A percentile compares a stretch with the other conserved stretches of the same genome.
Conservation (phyloP, 1,140 invertebrate genomes). For the Drepana arcuata region DNA sequence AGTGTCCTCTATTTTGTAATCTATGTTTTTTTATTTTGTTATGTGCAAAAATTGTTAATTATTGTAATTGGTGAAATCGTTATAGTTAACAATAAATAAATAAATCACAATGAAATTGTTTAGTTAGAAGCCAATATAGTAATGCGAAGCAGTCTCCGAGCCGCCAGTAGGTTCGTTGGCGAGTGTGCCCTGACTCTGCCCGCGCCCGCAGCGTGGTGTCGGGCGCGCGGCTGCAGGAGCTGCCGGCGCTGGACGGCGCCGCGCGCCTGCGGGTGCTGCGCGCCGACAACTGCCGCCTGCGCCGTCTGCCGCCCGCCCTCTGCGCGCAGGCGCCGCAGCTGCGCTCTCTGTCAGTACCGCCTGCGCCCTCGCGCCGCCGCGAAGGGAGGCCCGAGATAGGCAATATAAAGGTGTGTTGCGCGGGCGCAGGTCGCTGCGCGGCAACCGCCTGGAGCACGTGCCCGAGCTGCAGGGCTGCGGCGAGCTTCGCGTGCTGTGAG, state of each 20-base stretch:
- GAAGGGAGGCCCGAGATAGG: neutral
- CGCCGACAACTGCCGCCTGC: conserved; percentile 85
- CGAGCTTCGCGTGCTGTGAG: conserved; percentile 90
- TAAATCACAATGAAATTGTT: too few relatives aligned
- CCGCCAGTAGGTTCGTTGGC: too few relatives aligned
- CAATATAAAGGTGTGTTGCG: conserved; percentile 1
- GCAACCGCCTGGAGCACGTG: conserved; percentile 80
- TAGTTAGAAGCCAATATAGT: too few relatives aligned
- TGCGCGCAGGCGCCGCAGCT: conserved; percentile 84
- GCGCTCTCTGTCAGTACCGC: conserved; percentile 86
- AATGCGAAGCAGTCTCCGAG: too few relatives aligned
- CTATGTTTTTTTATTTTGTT: too few relatives aligned
- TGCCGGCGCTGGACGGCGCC: conserved; percentile 88
- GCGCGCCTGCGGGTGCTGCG: conserved; percentile 83
- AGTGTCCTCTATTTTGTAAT: too few relatives aligned
- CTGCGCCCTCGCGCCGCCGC: neutral
- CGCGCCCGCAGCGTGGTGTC: conserved; percentile 82
- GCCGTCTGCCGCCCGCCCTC: conserved; percentile 79
- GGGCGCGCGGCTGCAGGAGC: conserved; percentile 83
- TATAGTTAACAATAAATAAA: too few relatives aligned
- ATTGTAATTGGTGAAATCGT: too few relatives aligned
- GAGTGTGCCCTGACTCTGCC: too few relatives aligned
- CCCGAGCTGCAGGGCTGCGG: conserved; percentile 82
- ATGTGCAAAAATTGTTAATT: too few relatives aligned
- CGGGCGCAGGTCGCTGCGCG: conserved; percentile 83